Percentiles rank a stretch among this genome's conserved stretches.
These are phyloP conservation scores for Ylistrum balloti DNA, from an alignment of 1,140 invertebrate species.

Conservation along the genomic window DNA sequence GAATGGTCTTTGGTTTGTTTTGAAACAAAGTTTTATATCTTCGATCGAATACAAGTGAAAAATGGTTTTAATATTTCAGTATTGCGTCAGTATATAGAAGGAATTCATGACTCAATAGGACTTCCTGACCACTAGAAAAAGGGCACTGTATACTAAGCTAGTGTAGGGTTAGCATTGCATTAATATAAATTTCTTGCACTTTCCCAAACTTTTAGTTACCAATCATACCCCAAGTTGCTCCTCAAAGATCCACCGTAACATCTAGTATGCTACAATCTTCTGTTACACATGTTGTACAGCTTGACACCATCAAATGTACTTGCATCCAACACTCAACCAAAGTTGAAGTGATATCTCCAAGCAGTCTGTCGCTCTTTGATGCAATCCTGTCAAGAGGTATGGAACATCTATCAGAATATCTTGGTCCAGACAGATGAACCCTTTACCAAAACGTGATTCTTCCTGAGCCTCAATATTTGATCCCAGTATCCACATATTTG, in stretches of 20 bases:
- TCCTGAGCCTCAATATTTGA: neutral
- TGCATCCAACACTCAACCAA: conserved; percentile 55
- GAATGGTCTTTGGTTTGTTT: too few relatives aligned
- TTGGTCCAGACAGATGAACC: neutral
- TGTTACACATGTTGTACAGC: neutral
- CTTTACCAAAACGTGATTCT: neutral
- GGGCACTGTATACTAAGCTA: too few relatives aligned
- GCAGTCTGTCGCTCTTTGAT: conserved; percentile 40
- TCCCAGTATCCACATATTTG: neutral
- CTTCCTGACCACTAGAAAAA: too few relatives aligned
- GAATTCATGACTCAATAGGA: too few relatives aligned
- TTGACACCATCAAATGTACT: conserved; percentile 54
- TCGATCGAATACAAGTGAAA: too few relatives aligned
- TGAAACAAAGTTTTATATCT: too few relatives aligned
- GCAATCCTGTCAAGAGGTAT: conserved; percentile 46
- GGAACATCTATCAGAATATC: conserved; percentile 26
- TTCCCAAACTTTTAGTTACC: conserved; percentile 47
- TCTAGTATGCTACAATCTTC: conserved; percentile 45
- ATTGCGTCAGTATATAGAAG: too few relatives aligned
- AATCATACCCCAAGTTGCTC: conserved; percentile 29
- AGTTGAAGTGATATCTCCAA: conserved; percentile 52
- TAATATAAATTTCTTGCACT: too few relatives aligned
- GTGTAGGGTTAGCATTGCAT: too few relatives aligned
- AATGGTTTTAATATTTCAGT: too few relatives aligned
- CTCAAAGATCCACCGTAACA: conserved; percentile 47